phyloP scores from a whole-genome alignment of 1,140 invertebrate species.

The Trichonephila inaurata region DNA sequence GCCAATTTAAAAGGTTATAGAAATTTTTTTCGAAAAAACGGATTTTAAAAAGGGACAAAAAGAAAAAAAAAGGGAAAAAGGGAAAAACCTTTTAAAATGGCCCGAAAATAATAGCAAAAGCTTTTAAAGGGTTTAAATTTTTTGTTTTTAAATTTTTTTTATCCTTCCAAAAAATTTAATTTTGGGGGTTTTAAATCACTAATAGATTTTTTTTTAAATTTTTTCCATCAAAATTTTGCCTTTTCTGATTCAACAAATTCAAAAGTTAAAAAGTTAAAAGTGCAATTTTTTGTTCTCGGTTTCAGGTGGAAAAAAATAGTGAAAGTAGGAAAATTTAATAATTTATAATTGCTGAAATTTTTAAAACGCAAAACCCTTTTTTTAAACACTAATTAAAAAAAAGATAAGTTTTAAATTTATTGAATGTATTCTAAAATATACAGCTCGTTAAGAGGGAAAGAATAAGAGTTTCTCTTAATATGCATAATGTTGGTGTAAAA shows the following conservation, averaged over 20 bases:
- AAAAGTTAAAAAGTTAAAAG: background rate
- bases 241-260: background rate
- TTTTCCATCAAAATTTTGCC: background rate
- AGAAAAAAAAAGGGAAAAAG: background rate
- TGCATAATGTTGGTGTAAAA: background rate
- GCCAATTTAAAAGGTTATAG: constrained; percentile 72
- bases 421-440: background rate
- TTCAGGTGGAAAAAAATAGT: background rate
- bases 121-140: constrained; percentile 14
- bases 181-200: constrained; percentile 12
- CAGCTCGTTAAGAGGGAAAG: background rate
- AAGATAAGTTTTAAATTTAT: background rate
- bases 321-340: background rate
- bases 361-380: background rate
- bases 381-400: constrained; percentile 1
- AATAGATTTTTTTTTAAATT: background rate
- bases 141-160: constrained; percentile 46
- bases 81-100: background rate
- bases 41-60: constrained; percentile 1
- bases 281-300: background rate
- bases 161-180: background rate
- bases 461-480: background rate
- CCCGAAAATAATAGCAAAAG: background rate
- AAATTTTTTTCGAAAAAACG: constrained; percentile 70
- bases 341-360: constrained; percentile 2